A percentile compares a stretch with the other conserved stretches of the same genome.
phyloP scores from a whole-genome alignment of 1,140 invertebrate species.

The Pollicipes pollicipes region DNA sequence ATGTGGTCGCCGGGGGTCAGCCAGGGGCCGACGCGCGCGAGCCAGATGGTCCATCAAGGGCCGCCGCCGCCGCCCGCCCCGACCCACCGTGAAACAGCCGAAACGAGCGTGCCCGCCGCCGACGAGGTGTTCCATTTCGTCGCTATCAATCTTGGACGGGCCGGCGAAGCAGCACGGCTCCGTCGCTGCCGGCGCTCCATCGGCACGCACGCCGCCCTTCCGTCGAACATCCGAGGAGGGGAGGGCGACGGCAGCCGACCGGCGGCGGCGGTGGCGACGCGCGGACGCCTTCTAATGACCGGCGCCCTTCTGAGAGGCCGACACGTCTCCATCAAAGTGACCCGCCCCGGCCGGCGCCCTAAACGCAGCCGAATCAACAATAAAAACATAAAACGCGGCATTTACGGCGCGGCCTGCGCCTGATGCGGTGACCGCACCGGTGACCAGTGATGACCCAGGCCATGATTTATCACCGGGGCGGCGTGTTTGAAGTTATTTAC shows the following conservation, averaged over 20 bases:
- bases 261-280: too few relatives aligned
- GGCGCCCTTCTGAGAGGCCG: too few relatives aligned
- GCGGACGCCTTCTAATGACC: too few relatives aligned
- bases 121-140: background rate
- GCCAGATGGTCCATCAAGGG: background rate
- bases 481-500: background rate
- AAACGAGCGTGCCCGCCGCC: too few relatives aligned
- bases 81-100: too few relatives aligned
- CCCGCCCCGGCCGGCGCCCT: too few relatives aligned
- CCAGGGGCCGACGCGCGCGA: too few relatives aligned
- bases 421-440: background rate
- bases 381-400: background rate
- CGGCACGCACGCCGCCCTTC: background rate
- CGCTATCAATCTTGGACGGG: background rate
- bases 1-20: background rate
- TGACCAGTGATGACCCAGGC: background rate
- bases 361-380: background rate
- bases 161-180: background rate
- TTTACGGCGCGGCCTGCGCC: background rate
- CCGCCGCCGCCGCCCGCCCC: too few relatives aligned
- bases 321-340: background rate
- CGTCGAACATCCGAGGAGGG: too few relatives aligned
- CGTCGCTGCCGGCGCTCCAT: too few relatives aligned
- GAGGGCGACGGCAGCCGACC: too few relatives aligned
- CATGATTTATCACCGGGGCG: background rate